Evolutionary conservation across 1,140 invertebrate species (phyloP).

Genomic region (Holcopasites calliopsidis): DNA sequence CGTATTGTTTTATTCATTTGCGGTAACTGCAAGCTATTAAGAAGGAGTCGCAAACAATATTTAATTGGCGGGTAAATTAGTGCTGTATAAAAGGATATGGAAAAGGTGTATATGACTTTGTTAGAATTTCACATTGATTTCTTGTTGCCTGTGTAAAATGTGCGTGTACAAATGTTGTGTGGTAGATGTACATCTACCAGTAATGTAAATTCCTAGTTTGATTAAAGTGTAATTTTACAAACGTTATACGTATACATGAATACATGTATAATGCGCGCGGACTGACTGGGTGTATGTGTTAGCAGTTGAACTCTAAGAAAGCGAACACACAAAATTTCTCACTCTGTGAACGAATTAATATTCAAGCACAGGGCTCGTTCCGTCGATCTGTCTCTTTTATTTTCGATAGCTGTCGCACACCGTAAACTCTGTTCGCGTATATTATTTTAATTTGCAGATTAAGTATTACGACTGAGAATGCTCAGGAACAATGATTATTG

Average conservation of each 20-base stretch:
- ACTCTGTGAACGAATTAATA: neutral
- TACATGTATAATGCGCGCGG: no score
- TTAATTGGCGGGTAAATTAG: no score
- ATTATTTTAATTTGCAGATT: no score
- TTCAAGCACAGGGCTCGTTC: no score
- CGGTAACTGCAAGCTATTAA: no score
- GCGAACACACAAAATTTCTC: neutral
- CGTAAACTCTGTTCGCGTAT: no score
- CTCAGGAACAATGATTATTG: neutral
- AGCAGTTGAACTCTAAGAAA: neutral
- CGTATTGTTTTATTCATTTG: no score
- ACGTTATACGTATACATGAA: neutral
- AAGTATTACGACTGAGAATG: neutral
- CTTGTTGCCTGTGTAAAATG: neutral
- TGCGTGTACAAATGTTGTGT: slow-evolving; percentile 33
- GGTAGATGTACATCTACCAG: slow-evolving; percentile 16
- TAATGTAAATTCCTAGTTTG: slow-evolving; percentile 8
- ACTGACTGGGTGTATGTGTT: neutral
- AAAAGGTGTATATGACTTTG: slow-evolving; percentile 20
- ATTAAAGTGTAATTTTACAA: slow-evolving; percentile 11
- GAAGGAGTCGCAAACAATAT: neutral
- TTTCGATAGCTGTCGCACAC: neutral
- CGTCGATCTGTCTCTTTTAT: neutral
- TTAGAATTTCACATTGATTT: neutral
- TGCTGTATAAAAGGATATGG: slow-evolving; percentile 1